Evolutionary conservation across 2,113 vertebrate species (phyloP).

Genomic region (Spizaetus ornatus): DNA sequence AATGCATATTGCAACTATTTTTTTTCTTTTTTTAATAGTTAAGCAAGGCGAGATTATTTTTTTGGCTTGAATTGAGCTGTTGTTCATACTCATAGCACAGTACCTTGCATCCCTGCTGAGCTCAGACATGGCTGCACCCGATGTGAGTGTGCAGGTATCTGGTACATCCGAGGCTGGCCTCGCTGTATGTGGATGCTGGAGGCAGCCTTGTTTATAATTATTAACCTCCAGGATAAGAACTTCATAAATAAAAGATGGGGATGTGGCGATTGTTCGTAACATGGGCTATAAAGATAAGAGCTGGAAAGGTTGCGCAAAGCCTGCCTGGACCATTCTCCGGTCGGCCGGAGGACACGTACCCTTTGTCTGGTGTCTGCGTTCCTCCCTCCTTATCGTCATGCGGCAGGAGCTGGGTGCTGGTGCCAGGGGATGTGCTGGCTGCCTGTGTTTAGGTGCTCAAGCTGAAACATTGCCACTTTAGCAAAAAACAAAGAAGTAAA

Average conservation of each 20-base stretch:
- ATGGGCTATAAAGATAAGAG: slow-evolving; percentile 27
- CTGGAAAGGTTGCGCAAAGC: neutral
- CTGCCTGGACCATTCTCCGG: neutral
- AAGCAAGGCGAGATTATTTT: neutral
- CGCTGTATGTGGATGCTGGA: rapidly evolving
- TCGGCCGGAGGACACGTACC: neutral
- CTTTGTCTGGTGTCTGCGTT: neutral
- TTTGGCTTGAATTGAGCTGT: neutral
- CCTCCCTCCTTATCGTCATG: neutral
- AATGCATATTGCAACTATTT: neutral
- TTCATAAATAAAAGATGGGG: neutral
- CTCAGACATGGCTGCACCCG: rapidly evolving
- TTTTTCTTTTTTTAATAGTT: neutral
- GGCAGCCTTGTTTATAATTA: neutral
- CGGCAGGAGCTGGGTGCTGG: neutral
- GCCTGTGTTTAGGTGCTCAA: neutral
- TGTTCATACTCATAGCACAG: rapidly evolving
- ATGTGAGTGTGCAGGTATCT: rapidly evolving
- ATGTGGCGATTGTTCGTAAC: neutral
- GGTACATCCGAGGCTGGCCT: neutral
- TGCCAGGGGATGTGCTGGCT: neutral
- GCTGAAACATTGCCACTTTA: neutral
- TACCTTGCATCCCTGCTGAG: neutral
- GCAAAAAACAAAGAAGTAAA: neutral
- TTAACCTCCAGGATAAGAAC: neutral